Evolutionary conservation across 2,113 vertebrate genomes (phyloP).

Genomic region (Gallinago undulata): DNA sequence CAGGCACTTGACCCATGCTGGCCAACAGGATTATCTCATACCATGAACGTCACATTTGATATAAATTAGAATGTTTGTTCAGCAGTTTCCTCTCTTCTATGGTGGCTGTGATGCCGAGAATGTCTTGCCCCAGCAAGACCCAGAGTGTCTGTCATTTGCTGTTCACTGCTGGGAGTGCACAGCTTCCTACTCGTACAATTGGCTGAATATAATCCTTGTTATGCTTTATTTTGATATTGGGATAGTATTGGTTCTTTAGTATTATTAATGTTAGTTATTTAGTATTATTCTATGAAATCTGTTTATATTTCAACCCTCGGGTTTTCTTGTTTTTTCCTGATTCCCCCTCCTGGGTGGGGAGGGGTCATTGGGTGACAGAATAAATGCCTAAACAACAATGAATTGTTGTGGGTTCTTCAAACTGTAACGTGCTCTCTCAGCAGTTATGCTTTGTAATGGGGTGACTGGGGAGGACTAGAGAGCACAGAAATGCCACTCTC

Average conservation of each 20-base stretch:
- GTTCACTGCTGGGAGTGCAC: background rate
- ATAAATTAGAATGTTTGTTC: background rate
- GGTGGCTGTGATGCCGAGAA: background rate
- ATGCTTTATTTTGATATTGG: background rate
- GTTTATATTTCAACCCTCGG: background rate
- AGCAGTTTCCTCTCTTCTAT: background rate
- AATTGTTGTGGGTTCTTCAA: background rate
- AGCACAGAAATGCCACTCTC: background rate
- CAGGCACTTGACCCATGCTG: background rate
- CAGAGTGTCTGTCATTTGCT: background rate
- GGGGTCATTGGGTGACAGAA: background rate
- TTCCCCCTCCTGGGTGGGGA: background rate
- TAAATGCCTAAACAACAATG: background rate
- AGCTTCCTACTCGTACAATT: background rate
- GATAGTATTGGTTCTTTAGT: background rate
- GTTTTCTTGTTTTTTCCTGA: background rate
- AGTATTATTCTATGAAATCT: background rate
- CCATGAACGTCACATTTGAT: background rate
- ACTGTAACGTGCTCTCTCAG: background rate
- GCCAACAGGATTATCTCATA: background rate
- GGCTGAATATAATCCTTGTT: background rate
- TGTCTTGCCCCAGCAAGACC: background rate
- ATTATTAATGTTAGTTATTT: background rate
- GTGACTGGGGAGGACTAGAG: background rate
- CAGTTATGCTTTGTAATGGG: background rate